These are phyloP conservation scores for Urocitellus parryii DNA, from an alignment of 2,113 vertebrate species.

Conservation along the genomic window DNA sequence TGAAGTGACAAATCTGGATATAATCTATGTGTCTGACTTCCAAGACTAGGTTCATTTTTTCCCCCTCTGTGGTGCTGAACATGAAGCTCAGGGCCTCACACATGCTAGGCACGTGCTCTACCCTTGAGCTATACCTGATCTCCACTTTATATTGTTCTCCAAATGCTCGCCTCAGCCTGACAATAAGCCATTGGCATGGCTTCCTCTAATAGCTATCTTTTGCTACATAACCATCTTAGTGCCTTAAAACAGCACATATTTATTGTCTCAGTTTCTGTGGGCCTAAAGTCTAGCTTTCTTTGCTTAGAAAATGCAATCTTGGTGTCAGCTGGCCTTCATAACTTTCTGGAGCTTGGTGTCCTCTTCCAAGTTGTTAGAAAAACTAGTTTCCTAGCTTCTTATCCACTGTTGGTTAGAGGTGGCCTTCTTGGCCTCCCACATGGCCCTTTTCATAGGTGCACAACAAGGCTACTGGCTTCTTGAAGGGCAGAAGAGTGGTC, in stretches of 20 bases:
- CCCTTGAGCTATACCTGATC: background rate
- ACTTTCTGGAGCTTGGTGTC: background rate
- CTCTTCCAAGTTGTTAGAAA: background rate
- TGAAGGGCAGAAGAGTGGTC: background rate
- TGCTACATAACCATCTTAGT: background rate
- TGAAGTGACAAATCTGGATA: background rate
- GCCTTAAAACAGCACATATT: background rate
- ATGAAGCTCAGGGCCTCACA: background rate
- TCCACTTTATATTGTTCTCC: background rate
- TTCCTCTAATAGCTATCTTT: background rate
- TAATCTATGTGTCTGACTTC: background rate
- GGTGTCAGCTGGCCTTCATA: background rate
- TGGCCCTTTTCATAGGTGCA: background rate
- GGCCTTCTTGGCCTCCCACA: background rate
- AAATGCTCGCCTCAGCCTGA: background rate
- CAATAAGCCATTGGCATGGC: background rate
- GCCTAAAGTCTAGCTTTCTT: background rate
- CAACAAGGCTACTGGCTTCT: background rate
- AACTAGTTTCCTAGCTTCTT: slow-evolving; percentile 17
- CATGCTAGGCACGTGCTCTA: background rate
- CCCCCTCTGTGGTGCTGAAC: accelerated
- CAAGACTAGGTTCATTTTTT: background rate
- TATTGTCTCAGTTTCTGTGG: background rate
- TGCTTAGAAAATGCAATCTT: background rate
- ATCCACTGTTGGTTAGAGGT: background rate